Percentiles rank a stretch among this genome's conserved stretches.
These are phyloP conservation scores for Sciurus carolinensis DNA, from an alignment of 2,797 vertebrate species.

Conservation along the genomic window DNA sequence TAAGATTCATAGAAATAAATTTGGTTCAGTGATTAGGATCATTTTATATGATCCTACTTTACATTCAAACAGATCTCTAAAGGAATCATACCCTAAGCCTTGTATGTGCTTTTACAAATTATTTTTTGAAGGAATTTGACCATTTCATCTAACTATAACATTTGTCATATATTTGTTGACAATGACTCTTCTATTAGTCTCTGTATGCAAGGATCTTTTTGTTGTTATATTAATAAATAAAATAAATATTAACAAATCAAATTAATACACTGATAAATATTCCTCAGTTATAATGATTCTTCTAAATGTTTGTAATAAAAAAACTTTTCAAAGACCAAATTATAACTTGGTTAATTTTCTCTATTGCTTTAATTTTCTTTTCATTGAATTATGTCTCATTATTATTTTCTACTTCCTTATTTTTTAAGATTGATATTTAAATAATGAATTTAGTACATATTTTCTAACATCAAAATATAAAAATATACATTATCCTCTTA, in stretches of 20 bases:
- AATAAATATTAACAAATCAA: too few relatives aligned
- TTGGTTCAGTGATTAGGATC: neutral
- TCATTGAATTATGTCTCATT: neutral
- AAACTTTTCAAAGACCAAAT: neutral
- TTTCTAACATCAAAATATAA: neutral
- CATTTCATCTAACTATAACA: neutral
- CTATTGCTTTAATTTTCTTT: neutral
- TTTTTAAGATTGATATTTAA: neutral
- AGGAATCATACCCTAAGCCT: neutral
- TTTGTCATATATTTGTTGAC: neutral
- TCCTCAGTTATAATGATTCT: neutral
- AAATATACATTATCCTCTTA: neutral
- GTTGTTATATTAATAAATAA: neutral
- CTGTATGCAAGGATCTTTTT: neutral
- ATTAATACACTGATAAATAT: neutral
- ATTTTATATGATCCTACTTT: neutral
- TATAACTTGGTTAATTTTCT: neutral
- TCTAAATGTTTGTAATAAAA: neutral
- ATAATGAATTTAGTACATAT: neutral
- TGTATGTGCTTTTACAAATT: neutral
- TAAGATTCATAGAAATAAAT: neutral
- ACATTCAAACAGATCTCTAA: neutral
- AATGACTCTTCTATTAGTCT: neutral
- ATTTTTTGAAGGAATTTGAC: neutral
- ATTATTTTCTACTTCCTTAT: neutral